Evolutionary conservation across 92 coral and sea anemone species (phyloP).

Genomic region (Paramuricea clavata): DNA sequence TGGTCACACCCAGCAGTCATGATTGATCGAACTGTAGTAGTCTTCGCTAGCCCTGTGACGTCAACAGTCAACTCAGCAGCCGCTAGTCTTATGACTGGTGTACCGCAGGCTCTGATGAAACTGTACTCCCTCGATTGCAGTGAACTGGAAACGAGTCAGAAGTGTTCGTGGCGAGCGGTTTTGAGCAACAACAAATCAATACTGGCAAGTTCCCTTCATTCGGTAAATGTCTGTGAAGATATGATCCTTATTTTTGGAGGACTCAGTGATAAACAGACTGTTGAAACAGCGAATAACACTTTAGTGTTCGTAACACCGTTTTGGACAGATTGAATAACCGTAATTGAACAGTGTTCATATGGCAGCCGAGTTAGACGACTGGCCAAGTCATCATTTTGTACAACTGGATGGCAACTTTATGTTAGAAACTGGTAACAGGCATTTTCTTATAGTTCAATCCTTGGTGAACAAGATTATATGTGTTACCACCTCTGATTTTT

Average conservation of each 20-base stretch:
- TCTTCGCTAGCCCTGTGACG: conserved; percentile 74
- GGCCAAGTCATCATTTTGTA: too few species aligned
- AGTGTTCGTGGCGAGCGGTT: conserved; percentile 76
- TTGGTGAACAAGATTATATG: too few species aligned
- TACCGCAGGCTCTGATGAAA: conserved; percentile 61
- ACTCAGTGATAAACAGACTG: conserved; percentile 57
- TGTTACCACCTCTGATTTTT: too few species aligned
- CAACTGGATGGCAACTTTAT: too few species aligned
- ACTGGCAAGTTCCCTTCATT: conserved; percentile 82
- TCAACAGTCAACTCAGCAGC: conserved; percentile 38
- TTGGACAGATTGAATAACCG: conserved; percentile 56
- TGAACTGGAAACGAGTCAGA: conserved; percentile 61
- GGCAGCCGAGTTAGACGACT: too few species aligned
- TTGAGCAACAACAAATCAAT: conserved; percentile 47
- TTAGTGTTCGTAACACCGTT: conserved; percentile 65
- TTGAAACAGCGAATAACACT: conserved; percentile 57
- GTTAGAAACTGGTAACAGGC: too few species aligned
- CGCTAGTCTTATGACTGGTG: conserved; percentile 55
- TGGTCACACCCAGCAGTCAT: conserved; percentile 96
- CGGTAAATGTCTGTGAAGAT: conserved; percentile 84
- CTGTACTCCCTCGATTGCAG: conserved; percentile 82
- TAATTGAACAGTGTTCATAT: too few species aligned
- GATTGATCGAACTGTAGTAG: conserved; percentile 72
- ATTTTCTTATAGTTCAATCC: too few species aligned
- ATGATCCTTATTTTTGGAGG: conserved; percentile 93